Evolutionary conservation across 2,888 invertebrate genomes (phyloP).

Genomic region (Allolobophora icterica): DNA sequence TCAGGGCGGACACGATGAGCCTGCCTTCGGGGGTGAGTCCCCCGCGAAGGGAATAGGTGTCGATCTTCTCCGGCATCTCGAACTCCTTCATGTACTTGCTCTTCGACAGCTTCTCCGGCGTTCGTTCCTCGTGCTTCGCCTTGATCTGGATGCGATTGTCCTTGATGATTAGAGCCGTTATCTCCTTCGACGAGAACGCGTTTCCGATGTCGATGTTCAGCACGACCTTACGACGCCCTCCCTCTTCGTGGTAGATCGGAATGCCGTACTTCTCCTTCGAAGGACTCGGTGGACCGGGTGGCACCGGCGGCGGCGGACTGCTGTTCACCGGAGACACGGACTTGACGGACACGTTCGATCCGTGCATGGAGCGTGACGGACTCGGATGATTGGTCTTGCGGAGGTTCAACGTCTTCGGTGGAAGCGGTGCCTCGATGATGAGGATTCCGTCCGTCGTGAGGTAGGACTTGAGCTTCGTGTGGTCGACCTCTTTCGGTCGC

Average conservation of each 20-base stretch:
- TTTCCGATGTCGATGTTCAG: constrained; percentile 41
- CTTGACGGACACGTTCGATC: constrained; percentile 38
- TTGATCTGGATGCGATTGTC: constrained; percentile 49
- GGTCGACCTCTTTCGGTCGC: constrained; percentile 47
- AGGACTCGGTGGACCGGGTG: constrained; percentile 34
- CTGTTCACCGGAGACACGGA: constrained; percentile 43
- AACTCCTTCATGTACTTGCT: constrained; percentile 49
- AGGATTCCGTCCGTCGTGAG: constrained; percentile 48
- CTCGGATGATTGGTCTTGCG: constrained; percentile 41
- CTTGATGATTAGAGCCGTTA: constrained; percentile 50
- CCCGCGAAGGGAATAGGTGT: constrained; percentile 47
- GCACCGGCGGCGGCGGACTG: constrained; percentile 42
- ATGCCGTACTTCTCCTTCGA: constrained; percentile 29
- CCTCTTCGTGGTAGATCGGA: constrained; percentile 37
- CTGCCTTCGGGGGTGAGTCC: constrained; percentile 48
- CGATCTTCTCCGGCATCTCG: constrained; percentile 50
- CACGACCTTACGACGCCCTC: constrained; percentile 36
- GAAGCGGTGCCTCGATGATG: constrained; percentile 48
- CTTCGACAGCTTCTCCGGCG: constrained; percentile 48
- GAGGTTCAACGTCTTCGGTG: constrained; percentile 46
- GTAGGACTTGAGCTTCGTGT: constrained; percentile 46
- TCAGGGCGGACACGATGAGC: constrained; percentile 48
- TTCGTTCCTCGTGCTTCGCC: constrained; percentile 50
- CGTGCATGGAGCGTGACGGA: constrained; percentile 45
- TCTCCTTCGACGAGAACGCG: constrained; percentile 45